Evolutionary conservation across 2,888 invertebrate genomes (phyloP).

Genomic region (Megaustenia siamemsis): DNA sequence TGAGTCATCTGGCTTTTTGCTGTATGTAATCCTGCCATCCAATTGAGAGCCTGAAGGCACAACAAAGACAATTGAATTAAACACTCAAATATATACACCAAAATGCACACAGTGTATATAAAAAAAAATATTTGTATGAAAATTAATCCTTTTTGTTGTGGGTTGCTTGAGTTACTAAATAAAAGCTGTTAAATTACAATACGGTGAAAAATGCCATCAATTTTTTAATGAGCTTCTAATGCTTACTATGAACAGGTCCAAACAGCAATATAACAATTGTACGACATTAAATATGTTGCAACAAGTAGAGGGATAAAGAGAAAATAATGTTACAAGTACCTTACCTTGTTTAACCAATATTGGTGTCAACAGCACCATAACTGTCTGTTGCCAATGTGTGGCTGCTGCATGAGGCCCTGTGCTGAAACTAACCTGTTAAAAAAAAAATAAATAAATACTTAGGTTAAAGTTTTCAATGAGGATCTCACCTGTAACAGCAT

Average conservation of each 20-base stretch:
- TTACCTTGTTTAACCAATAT: constrained; percentile 81
- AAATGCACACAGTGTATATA: no score
- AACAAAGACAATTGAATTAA: neutral
- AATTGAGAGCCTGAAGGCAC: constrained; percentile 22
- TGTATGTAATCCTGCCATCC: constrained; percentile 45
- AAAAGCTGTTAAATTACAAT: no score
- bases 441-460: neutral
- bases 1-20: constrained; percentile 43
- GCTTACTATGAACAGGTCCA: no score
- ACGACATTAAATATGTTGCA: no score
- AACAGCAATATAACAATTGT: no score
- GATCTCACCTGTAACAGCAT: no score
- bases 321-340: neutral
- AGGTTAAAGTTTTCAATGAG: neutral
- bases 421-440: constrained; percentile 78
- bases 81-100: neutral
- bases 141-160: no score
- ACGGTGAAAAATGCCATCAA: no score
- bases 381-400: constrained; percentile 89
- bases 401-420: constrained; percentile 83
- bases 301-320: no score
- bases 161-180: no score
- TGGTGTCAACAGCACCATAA: constrained; percentile 86
- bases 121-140: no score
- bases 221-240: no score